A percentile compares a stretch with the other conserved stretches of the same genome.
These are phyloP conservation scores for Plebejus anna DNA, from an alignment of 2,888 invertebrate genomes.

Conservation along the genomic window DNA sequence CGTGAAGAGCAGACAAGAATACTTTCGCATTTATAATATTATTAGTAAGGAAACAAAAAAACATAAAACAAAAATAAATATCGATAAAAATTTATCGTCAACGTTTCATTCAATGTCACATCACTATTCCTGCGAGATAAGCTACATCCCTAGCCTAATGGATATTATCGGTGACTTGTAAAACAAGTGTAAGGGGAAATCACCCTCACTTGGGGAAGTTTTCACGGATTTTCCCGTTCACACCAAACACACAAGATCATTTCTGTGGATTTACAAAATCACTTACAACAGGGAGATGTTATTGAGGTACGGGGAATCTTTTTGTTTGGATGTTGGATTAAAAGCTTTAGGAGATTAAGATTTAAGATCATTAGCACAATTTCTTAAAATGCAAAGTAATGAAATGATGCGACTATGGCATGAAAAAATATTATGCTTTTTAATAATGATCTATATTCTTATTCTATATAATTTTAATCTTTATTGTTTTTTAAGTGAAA, in stretches of 20 bases:
- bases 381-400: neutral
- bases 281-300: conserved; percentile 10
- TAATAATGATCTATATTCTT: too few species aligned
- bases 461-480: too few species aligned
- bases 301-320: neutral
- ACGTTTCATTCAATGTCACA: neutral
- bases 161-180: conserved; percentile 28
- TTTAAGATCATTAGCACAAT: neutral
- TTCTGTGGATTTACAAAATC: conserved; percentile 18
- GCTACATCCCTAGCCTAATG: conserved; percentile 27
- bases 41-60: too few species aligned
- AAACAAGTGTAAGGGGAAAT: conserved; percentile 24
- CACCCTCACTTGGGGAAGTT: conserved; percentile 17
- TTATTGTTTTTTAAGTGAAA: too few species aligned
- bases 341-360: neutral
- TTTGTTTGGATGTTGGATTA: neutral
- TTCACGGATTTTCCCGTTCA: conserved; percentile 8
- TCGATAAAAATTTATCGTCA: conserved; percentile 6
- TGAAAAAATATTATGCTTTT: too few species aligned
- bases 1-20: too few species aligned
- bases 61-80: too few species aligned
- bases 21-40: too few species aligned
- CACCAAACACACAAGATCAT: conserved; percentile 6
- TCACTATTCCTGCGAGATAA: conserved; percentile 13
- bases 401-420: too few species aligned